Percentiles rank a stretch among this genome's conserved stretches.
These are phyloP conservation scores for Drosophila yakuba DNA, from an alignment of 1,140 invertebrate species.

Conservation along the genomic window DNA sequence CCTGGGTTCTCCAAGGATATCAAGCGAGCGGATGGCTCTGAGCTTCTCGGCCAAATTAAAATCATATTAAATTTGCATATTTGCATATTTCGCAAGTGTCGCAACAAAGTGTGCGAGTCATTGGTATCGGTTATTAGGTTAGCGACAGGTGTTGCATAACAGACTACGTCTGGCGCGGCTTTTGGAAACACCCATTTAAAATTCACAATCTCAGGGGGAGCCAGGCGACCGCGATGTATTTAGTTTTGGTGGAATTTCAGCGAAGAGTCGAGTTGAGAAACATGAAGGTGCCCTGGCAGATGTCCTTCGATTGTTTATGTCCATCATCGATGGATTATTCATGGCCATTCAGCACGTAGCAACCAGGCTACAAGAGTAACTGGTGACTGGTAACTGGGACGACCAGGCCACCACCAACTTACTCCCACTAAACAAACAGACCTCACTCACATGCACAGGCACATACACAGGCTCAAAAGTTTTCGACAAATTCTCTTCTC, in stretches of 20 bases:
- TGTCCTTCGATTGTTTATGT: slow-evolving; percentile 4
- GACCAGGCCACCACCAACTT: slow-evolving; percentile 12
- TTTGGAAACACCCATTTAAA: slow-evolving; percentile 21
- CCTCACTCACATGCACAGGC: neutral
- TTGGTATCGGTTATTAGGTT: slow-evolving; percentile 50
- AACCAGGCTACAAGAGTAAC: slow-evolving; percentile 10
- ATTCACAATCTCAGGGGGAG: slow-evolving; percentile 12
- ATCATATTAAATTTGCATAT: slow-evolving; percentile 83
- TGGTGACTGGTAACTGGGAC: slow-evolving; percentile 27
- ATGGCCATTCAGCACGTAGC: slow-evolving; percentile 6
- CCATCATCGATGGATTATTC: slow-evolving; percentile 32
- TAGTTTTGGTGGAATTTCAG: too few species aligned
- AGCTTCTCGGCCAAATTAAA: slow-evolving; percentile 72
- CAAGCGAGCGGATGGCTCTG: slow-evolving; percentile 1
- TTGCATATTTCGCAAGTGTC: slow-evolving; percentile 65
- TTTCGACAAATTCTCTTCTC: slow-evolving; percentile 51
- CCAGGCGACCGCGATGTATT: too few species aligned
- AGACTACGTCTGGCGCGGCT: slow-evolving; percentile 4
- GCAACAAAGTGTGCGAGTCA: slow-evolving; percentile 29
- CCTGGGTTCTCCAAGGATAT: neutral
- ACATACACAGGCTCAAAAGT: slow-evolving; percentile 22
- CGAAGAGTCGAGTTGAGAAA: neutral
- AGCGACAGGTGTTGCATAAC: slow-evolving; percentile 54
- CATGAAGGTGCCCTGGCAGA: neutral
- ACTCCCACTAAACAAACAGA: slow-evolving; percentile 20